phyloP scores from a whole-genome alignment of 2,888 invertebrate species.

The Andricus quercusramuli region DNA sequence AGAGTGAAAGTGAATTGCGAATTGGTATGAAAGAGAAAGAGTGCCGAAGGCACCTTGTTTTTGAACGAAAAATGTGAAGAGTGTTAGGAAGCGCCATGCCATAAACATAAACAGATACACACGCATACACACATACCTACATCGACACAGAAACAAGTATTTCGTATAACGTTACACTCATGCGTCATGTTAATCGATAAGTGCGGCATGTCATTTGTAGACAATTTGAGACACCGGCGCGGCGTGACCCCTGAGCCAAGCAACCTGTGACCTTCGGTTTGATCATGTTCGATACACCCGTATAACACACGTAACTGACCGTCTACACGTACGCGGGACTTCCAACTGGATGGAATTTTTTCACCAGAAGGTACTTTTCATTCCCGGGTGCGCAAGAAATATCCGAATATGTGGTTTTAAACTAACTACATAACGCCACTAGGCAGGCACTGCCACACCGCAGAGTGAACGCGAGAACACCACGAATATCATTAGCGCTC shows the following conservation, averaged over 20 bases:
- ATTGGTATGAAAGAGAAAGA: background rate
- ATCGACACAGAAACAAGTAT: constrained; percentile 46
- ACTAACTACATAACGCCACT: constrained; percentile 71
- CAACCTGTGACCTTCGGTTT: constrained; percentile 13
- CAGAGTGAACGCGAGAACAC: constrained; percentile 61
- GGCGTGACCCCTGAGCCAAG: constrained; percentile 38
- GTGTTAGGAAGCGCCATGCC: constrained; percentile 41
- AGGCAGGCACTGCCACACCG: constrained; percentile 77
- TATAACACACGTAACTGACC: constrained; percentile 12
- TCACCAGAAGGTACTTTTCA: constrained; percentile 9
- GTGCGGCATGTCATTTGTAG: constrained; percentile 61
- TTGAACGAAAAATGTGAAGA: constrained; percentile 37
- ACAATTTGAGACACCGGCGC: constrained; percentile 50
- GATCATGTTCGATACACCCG: constrained; percentile 54
- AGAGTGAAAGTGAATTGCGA: background rate
- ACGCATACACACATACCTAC: constrained; percentile 19
- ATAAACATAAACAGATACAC: constrained; percentile 43
- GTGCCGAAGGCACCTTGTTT: constrained; percentile 37
- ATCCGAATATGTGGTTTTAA: constrained; percentile 53
- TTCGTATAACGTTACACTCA: constrained; percentile 57
- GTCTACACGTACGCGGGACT: constrained; percentile 24
- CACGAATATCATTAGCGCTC: constrained; percentile 34
- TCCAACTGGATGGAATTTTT: background rate
- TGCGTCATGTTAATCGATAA: constrained; percentile 58
- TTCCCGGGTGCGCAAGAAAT: constrained; percentile 44